phyloP scores from a whole-genome alignment of 1,140 invertebrate species.

The Diachasmimorpha longicaudata region DNA sequence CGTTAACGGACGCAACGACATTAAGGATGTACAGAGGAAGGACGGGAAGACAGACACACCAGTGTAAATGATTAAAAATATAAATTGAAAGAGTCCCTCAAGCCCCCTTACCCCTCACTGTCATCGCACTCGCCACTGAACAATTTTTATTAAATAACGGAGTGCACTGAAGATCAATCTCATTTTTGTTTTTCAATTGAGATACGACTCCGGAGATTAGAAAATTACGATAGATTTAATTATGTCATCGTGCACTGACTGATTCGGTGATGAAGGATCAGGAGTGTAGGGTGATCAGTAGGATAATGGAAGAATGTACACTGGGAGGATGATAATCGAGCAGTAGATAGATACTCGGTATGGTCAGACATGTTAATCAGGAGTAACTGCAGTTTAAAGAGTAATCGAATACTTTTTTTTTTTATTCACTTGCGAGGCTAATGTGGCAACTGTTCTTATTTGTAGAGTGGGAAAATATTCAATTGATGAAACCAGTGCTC shows the following conservation, averaged over 20 bases:
- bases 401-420: background rate
- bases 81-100: conserved; percentile 1
- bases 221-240: background rate
- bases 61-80: conserved; percentile 47
- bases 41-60: conserved; percentile 60
- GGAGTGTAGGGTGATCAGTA: background rate
- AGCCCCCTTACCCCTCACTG: background rate
- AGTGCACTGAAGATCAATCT: background rate
- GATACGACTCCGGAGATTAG: background rate
- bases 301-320: background rate
- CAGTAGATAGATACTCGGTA: background rate
- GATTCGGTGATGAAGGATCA: background rate
- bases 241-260: background rate
- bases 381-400: background rate
- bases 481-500: too few species aligned
- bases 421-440: too few species aligned
- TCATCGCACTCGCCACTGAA: conserved; percentile 18
- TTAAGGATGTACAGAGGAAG: conserved; percentile 54
- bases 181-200: background rate
- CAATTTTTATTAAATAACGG: background rate
- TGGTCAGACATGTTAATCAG: background rate
- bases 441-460: conserved; percentile 17
- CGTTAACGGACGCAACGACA: conserved; percentile 56
- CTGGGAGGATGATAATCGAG: background rate
- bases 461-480: conserved; percentile 2